Conservation (phyloP, 1,140 invertebrate species). For the Megalopta genalis region DNA sequence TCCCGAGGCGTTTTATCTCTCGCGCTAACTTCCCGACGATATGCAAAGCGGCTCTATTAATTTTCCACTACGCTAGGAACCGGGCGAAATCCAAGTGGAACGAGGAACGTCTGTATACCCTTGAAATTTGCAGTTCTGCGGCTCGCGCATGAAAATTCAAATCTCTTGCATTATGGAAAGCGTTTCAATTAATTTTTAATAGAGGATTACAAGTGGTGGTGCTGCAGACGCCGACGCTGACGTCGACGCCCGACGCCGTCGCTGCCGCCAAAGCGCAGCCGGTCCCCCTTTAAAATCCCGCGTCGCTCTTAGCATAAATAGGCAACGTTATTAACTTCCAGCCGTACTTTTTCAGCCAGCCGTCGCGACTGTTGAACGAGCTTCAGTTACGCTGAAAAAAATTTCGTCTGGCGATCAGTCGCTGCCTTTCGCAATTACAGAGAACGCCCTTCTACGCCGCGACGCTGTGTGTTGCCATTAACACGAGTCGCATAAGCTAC, state of each 20-base stretch:
- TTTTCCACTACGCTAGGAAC: conserved; percentile 48
- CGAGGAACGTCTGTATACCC: conserved; percentile 1
- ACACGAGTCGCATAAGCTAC: too few species aligned
- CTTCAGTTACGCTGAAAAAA: not conserved
- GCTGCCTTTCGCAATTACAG: too few species aligned
- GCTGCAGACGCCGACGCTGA: not conserved
- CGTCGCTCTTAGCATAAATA: not conserved
- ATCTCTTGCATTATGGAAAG: conserved; percentile 33
- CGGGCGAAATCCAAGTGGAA: not conserved
- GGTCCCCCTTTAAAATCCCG: not conserved
- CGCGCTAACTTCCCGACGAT: conserved; percentile 65
- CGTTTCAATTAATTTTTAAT: conserved; percentile 40
- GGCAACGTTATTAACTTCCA: conserved; percentile 4
- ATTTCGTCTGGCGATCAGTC: not conserved
- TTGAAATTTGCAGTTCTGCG: conserved; percentile 28
- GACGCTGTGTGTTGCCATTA: too few species aligned
- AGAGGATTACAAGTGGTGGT: conserved; percentile 5
- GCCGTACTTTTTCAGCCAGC: not conserved
- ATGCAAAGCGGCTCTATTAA: conserved; percentile 72
- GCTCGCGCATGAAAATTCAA: conserved; percentile 23
- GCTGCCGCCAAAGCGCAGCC: not conserved
- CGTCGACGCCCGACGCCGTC: not conserved
- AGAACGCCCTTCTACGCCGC: too few species aligned
- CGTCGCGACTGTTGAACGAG: not conserved
- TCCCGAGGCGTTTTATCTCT: conserved; percentile 56